Percentiles rank a stretch among this genome's conserved stretches.
Evolutionary conservation across 2,113 vertebrate species (phyloP).

Genomic region (Pollachius pollachius): DNA sequence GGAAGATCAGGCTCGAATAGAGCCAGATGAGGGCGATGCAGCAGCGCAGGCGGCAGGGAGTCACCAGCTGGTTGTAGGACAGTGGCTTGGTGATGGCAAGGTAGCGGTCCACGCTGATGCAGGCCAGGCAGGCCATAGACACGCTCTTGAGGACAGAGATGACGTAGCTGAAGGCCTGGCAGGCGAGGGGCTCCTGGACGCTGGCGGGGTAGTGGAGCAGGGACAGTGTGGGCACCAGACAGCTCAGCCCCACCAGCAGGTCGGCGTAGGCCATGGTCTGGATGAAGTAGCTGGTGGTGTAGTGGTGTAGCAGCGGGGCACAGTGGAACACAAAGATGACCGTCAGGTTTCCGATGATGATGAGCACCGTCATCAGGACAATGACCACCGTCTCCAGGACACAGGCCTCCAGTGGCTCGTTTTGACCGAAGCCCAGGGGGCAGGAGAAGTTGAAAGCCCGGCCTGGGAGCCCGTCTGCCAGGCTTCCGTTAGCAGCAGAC

Average conservation of each 20-base stretch:
- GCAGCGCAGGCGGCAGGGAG: constrained; percentile 89
- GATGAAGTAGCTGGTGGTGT: constrained; percentile 98
- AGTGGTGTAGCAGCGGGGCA: constrained; percentile 93
- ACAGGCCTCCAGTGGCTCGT: constrained; percentile 84
- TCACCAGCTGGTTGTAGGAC: constrained; percentile 97
- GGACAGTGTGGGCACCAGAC: constrained; percentile 93
- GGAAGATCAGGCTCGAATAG: constrained; percentile 91
- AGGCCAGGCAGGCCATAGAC: constrained; percentile 96
- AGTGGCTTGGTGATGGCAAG: constrained; percentile 96
- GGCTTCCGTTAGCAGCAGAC: constrained; percentile 80
- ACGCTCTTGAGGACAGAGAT: constrained; percentile 98
- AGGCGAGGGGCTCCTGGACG: constrained; percentile 91
- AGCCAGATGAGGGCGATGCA: constrained; percentile 95
- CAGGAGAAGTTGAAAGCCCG: constrained; percentile 85
- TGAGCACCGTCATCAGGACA: constrained; percentile 91
- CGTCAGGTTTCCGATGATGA: constrained; percentile 93
- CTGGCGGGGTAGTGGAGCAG: constrained; percentile 92
- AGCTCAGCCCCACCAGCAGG: constrained; percentile 94
- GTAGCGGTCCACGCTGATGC: constrained; percentile 96
- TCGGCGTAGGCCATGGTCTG: constrained; percentile 99
- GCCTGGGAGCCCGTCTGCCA: constrained; percentile 65
- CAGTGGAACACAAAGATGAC: constrained; percentile 99
- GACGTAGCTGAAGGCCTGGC: constrained; percentile 95
- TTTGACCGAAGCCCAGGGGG: constrained; percentile 90
- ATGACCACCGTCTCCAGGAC: constrained; percentile 92